Base-by-base conservation (phyloP, 2,888 invertebrate genomes). In the Acrobasis suavella region DNA sequence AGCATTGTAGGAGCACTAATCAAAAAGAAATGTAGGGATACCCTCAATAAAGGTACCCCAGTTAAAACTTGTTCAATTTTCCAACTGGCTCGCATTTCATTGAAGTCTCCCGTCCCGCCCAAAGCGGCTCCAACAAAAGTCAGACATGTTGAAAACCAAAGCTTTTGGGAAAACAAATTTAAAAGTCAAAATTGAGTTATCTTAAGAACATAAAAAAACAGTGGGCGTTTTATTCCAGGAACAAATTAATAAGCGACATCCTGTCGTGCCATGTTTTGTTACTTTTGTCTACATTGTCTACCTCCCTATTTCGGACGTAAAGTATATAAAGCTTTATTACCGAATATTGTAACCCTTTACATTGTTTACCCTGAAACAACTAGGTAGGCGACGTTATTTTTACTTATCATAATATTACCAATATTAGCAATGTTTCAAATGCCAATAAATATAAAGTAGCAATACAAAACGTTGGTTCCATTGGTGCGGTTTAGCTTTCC, bases 391-490 rank as follows among this genome's bases (percentile, higher is more conserved):
- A 32, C 32, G 32, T 32, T 32, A 32, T 32, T 32, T 32, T 7
- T 32, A 7, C 32, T 32, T 0, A 32, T 32, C 5, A 32, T 32
- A 32, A 32, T 32, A 7, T 32, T 32, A 22, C 2, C 32, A 32
- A 22, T 22, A 22, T 5, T 22, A 22, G 22, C 8, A 5, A 32
- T 32, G 32, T 32, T 32, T 32, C n/a, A 32, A 54, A n/a, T 50
- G 1, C 15, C 50, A 59, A 37, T 50, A 37, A 37, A 37, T n/a
- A 50, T 15, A 50, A 50, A 16, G 50, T 50, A 59, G 38, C 71
- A 71, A 64, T 64, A 54, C 64, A 65, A 65, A 70, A 64, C 68
- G 67, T 58, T 65, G 74, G 63, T 61, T 61, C 59, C 61, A 70
- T 37, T 12, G 50, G 15, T 6, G 50, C 37, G 38, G 37, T 38